Base-by-base conservation (phyloP, 2,113 vertebrate genomes). In the Upupa epops region DNA sequence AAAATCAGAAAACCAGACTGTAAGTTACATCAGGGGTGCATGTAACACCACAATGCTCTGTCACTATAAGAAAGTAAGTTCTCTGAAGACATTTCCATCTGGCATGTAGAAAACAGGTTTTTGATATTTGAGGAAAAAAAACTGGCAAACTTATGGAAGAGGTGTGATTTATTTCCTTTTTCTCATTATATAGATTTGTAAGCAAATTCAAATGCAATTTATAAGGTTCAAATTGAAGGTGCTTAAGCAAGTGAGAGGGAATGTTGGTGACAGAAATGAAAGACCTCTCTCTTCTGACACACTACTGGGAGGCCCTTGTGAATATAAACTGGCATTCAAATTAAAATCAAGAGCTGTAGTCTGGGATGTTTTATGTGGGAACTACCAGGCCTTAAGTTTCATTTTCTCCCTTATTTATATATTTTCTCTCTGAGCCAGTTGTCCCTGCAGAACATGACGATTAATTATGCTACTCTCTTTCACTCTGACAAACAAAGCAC, bases 401-500 rank as follows among this genome's bases (percentile, higher is more conserved):
- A 61, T 7, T 36, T 90, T 73, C 49, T 66, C 32, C 20, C 17
- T 55, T 79, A 72, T 91, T 82, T 94, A 86, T 84, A 90, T 94
- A 76, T 74, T 83, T 93, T 70, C 55, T 54, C 45, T 80, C 8
- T 82, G 14, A 96, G 32, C 51, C 80, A 66, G 76, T 80, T 92
- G 94, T 83, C 86, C 73, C 55, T 88, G 68, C 76, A 84, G 66
- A 95, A 73, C 84, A 81, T 70, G 79, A 88, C 76, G 91, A 86
- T 86, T 95, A 95, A 96, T 96, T 96, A 93, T 0, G 1, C 55
- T 54, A 89, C 84, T 88, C 86, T 86, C 74, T 93, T 94, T 96
- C 83, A 61, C 77, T 92, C 85, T 95, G 85, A 94, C 93, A 96
- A 96, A 95, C 83, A 96, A 88, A 95, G 83, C 31, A 3, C 46